These are phyloP conservation scores for Colossoma macropomum DNA, from an alignment of 2,113 vertebrate genomes.

Conservation along the genomic window DNA sequence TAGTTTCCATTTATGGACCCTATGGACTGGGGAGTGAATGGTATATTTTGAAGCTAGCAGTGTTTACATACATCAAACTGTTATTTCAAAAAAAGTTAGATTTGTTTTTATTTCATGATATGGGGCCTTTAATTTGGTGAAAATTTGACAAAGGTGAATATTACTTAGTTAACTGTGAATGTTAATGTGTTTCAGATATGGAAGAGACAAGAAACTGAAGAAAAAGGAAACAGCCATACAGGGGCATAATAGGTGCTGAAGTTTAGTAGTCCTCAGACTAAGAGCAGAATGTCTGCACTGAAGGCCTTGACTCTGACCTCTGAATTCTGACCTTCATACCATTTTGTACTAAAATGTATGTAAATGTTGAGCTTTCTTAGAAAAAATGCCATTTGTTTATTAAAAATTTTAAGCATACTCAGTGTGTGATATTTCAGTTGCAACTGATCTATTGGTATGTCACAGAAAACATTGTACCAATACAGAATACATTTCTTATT, in stretches of 20 bases:
- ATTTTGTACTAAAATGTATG: not conserved
- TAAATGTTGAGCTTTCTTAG: not conserved
- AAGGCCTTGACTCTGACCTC: not conserved
- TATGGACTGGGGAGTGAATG: too few species aligned
- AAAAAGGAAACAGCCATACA: constrained; percentile 82
- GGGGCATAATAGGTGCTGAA: constrained; percentile 75
- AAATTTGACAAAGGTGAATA: not conserved
- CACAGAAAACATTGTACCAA: not conserved
- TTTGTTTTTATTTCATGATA: too few species aligned
- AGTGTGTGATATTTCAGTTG: not conserved
- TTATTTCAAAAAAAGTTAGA: too few species aligned
- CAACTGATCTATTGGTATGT: not conserved
- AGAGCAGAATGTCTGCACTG: not conserved
- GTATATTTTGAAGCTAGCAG: too few species aligned
- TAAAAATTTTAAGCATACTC: constrained; percentile 20
- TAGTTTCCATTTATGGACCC: too few species aligned
- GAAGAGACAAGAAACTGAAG: constrained; percentile 84
- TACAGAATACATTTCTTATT: not conserved
- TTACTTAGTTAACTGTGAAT: not conserved
- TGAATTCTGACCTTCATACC: not conserved
- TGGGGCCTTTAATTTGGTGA: not conserved
- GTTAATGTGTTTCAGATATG: constrained; percentile 83
- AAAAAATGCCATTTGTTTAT: not conserved
- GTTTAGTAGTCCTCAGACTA: not conserved
- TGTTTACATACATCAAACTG: too few species aligned